Evolutionary conservation across 2,888 invertebrate species (phyloP).

Genomic region (Biston stratarius): DNA sequence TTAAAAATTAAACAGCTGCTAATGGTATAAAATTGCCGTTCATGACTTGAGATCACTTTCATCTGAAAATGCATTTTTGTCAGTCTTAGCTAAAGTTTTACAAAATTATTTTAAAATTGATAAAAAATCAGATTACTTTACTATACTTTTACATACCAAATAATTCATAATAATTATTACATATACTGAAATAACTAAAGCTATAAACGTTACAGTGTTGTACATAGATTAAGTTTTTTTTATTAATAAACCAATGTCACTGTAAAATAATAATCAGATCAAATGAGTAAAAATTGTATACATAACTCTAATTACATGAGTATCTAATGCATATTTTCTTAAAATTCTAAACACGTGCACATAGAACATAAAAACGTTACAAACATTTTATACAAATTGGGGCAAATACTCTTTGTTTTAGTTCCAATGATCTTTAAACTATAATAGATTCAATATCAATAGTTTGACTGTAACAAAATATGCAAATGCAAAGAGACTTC

Average conservation of each 20-base stretch:
- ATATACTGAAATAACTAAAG: slow-evolving; percentile 24
- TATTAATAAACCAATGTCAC: slow-evolving; percentile 21
- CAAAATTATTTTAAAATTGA: slow-evolving; percentile 38
- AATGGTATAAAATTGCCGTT: slow-evolving; percentile 31
- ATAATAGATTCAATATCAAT: too few relatives aligned
- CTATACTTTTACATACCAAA: slow-evolving; percentile 15
- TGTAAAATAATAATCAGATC: slow-evolving; percentile 28
- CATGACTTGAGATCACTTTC: slow-evolving; percentile 51
- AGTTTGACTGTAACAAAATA: too few relatives aligned
- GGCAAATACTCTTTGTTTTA: slow-evolving; percentile 22
- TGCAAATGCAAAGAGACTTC: too few relatives aligned
- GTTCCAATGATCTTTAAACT: too few relatives aligned
- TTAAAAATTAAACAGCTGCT: slow-evolving; percentile 25
- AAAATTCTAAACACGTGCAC: slow-evolving; percentile 49
- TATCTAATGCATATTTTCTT: slow-evolving; percentile 28
- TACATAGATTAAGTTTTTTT: slow-evolving; percentile 16
- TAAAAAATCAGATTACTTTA: slow-evolving; percentile 7
- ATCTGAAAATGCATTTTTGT: slow-evolving; percentile 41
- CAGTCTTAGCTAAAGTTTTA: slow-evolving; percentile 49
- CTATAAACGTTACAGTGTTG: slow-evolving; percentile 3
- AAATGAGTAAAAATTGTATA: background rate
- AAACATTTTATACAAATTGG: slow-evolving; percentile 49
- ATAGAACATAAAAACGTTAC: slow-evolving; percentile 45
- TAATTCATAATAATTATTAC: background rate
- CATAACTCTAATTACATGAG: background rate